Evolutionary conservation across 2,797 vertebrate genomes (phyloP).

Genomic region (Tamandua tetradactyla): DNA sequence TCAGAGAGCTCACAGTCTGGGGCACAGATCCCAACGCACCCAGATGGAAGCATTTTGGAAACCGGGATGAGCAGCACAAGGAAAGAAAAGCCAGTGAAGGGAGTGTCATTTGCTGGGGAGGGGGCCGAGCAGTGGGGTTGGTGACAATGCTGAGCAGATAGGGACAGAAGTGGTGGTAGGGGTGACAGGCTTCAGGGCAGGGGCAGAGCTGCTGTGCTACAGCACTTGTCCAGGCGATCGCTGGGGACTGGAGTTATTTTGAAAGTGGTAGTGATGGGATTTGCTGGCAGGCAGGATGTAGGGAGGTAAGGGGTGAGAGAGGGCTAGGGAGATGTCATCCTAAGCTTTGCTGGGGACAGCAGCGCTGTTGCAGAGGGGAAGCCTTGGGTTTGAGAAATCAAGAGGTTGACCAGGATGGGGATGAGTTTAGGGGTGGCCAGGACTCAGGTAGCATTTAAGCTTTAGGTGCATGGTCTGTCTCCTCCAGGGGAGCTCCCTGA

Average conservation of each 20-base stretch:
- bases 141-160: no score
- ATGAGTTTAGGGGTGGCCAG: neutral
- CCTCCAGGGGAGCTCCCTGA: no score
- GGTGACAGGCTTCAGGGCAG: no score
- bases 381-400: no score
- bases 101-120: no score
- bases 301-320: neutral
- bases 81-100: neutral
- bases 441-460: no score
- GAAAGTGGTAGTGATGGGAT: no score
- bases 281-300: neutral
- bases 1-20: neutral
- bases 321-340: neutral
- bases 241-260: neutral
- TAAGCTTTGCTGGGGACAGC: neutral
- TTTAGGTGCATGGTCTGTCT: neutral
- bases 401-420: neutral
- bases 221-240: neutral
- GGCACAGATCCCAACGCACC: no score
- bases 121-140: neutral
- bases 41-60: neutral
- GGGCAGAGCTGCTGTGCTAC: neutral
- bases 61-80: no score
- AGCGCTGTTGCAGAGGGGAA: neutral
- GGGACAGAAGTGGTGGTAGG: neutral